These are phyloP conservation scores for Macaca fascicularis DNA, from an alignment of 2,113 vertebrate genomes.

Conservation along the genomic window T2T-MFA8v1.1 NC_088394.1:47833501-47834000, in stretches of 20 bases:
- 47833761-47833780: background rate
- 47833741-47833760: background rate
- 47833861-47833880: background rate
- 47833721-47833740: background rate
- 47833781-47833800: background rate
- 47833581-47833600: background rate
- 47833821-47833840: background rate
- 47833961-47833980: background rate
- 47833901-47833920: background rate
- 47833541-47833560: background rate
- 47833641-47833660: background rate
- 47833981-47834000: background rate
- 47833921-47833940: background rate
- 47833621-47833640: accelerated
- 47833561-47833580: background rate
- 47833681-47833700: background rate
- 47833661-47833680: background rate
- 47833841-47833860: background rate
- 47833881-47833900: background rate
- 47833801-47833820: too few species aligned
- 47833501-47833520: background rate
- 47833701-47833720: background rate
- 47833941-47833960: background rate
- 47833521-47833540: background rate
- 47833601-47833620: too few species aligned